phyloP scores from a whole-genome alignment of 2,888 invertebrate genomes.

The Rhingia rostrata region DNA sequence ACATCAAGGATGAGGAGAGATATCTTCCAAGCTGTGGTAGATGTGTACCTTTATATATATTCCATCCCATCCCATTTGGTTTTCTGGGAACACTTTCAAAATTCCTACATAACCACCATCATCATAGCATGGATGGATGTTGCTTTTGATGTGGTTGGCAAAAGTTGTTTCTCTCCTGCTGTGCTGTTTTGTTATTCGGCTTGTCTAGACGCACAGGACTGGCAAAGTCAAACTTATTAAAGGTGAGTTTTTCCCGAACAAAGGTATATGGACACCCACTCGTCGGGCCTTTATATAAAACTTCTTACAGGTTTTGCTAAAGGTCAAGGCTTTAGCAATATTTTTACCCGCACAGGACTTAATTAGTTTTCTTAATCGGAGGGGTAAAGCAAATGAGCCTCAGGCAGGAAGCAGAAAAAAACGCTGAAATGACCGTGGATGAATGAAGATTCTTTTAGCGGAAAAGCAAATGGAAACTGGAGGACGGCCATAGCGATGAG shows the following conservation, averaged over 20 bases:
- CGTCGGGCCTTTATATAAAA: slow-evolving; percentile 12
- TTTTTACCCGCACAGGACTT: slow-evolving; percentile 17
- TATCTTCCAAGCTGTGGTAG: slow-evolving; percentile 5
- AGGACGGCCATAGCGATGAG: slow-evolving; percentile 13
- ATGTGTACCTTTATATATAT: not conserved
- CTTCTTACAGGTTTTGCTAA: slow-evolving; percentile 26
- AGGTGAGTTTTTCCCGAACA: slow-evolving; percentile 4
- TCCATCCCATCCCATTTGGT: slow-evolving; percentile 25
- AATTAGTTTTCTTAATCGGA: slow-evolving; percentile 34
- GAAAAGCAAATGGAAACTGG: not conserved
- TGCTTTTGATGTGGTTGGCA: slow-evolving; percentile 63
- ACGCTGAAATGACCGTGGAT: slow-evolving; percentile 7
- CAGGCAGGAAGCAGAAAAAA: slow-evolving; percentile 26
- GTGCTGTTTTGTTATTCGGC: slow-evolving; percentile 24
- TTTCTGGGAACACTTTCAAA: slow-evolving; percentile 24
- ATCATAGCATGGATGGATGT: slow-evolving; percentile 12
- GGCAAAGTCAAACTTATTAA: slow-evolving; percentile 41
- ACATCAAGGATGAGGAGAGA: slow-evolving; percentile 41
- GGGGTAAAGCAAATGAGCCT: not conserved
- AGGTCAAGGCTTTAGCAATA: slow-evolving; percentile 54
- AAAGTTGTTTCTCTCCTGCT: slow-evolving; percentile 42
- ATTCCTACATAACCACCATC: slow-evolving; percentile 11
- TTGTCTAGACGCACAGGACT: slow-evolving; percentile 53
- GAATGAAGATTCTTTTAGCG: slow-evolving; percentile 2
- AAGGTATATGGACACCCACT: not conserved